phyloP scores from a whole-genome alignment of 2,797 vertebrate species.

The Mus caroli region DNA sequence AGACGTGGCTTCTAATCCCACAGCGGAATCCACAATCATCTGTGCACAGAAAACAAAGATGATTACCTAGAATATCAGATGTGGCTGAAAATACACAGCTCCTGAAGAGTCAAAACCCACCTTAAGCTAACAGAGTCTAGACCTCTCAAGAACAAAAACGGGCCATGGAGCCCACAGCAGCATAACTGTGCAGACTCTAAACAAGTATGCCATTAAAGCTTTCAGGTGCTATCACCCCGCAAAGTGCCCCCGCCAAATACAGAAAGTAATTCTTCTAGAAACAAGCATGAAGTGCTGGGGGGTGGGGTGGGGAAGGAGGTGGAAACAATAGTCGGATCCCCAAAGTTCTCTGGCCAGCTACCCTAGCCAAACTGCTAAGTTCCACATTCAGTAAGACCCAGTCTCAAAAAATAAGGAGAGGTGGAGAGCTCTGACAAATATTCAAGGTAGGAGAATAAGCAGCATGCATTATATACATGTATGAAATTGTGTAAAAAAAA shows the following conservation, averaged over 20 bases:
- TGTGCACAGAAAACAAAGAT: conserved; percentile 84
- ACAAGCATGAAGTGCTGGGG: neutral
- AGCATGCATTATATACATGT: neutral
- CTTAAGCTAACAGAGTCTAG: neutral
- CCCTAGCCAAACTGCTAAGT: neutral
- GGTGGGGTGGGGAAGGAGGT: no score
- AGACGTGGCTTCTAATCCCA: conserved; percentile 89
- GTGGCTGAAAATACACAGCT: conserved; percentile 29
- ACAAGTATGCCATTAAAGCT: neutral
- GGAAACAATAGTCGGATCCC: neutral
- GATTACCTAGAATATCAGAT: neutral
- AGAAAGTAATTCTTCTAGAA: conserved; percentile 21
- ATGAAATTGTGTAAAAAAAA: neutral
- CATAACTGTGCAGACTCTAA: conserved; percentile 33
- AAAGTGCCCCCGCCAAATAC: neutral
- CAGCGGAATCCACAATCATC: conserved; percentile 91
- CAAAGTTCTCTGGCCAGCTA: neutral
- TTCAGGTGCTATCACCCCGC: conserved; percentile 1
- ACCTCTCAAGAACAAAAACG: neutral
- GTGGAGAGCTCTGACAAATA: neutral
- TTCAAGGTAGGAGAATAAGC: neutral
- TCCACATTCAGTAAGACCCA: neutral
- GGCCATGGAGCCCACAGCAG: neutral
- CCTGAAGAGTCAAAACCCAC: neutral
- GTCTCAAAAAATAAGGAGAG: neutral